Conservation (phyloP, 2,113 vertebrate genomes). For the Alexandromys fortis region DNA sequence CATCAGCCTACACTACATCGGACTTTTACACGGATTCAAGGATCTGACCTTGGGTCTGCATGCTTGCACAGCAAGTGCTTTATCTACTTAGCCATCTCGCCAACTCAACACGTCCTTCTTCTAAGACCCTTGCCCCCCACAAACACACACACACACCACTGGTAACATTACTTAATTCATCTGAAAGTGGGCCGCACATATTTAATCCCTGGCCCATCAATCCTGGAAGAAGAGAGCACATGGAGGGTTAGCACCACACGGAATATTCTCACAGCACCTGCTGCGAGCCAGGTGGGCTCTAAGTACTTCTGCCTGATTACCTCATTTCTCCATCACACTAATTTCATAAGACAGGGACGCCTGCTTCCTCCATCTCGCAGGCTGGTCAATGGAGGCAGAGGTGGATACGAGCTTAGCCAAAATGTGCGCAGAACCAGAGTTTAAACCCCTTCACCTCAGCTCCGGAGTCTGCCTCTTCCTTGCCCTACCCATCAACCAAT, state of each 20-base stretch:
- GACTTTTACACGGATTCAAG: background rate
- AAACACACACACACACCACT: no score
- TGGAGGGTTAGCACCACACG: no score
- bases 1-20: background rate
- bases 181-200: background rate
- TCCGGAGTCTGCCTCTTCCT: background rate
- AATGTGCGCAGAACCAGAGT: background rate
- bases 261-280: background rate
- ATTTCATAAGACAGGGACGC: background rate
- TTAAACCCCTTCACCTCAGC: background rate
- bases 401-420: background rate
- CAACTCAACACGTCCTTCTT: background rate
- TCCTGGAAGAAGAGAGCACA: background rate
- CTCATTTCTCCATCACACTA: background rate
- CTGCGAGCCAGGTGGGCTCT: accelerated
- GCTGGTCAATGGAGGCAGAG: background rate
- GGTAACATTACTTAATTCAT: background rate
- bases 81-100: background rate
- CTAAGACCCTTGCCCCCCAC: background rate
- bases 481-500: no score
- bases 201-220: background rate
- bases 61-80: background rate
- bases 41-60: background rate
- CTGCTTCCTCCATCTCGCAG: background rate
- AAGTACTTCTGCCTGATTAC: accelerated